phyloP scores from a whole-genome alignment of 2,113 vertebrate genomes.

The Bujurquina vittata region DNA sequence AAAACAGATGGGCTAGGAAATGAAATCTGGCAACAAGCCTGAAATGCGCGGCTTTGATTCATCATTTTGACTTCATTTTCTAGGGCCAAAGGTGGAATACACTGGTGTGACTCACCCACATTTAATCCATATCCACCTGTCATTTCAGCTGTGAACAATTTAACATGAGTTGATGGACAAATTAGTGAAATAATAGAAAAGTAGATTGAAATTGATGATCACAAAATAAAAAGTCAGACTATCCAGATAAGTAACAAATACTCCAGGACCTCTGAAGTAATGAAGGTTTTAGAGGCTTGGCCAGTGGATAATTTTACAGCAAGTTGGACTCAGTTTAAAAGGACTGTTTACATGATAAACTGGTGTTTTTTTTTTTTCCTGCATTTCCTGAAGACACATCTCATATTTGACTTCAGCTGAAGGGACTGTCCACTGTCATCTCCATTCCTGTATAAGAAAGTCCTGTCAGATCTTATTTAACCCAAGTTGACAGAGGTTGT shows the following conservation, averaged over 20 bases:
- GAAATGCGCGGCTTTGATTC: slow-evolving; percentile 45
- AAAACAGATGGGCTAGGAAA: slow-evolving; percentile 66
- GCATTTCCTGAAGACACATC: background rate
- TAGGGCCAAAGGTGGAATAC: slow-evolving; percentile 13
- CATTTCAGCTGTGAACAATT: background rate
- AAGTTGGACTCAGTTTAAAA: slow-evolving; percentile 3
- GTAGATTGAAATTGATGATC: background rate
- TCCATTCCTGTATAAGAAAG: background rate
- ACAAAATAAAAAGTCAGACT: background rate
- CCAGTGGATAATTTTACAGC: background rate
- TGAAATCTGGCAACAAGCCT: slow-evolving; percentile 47
- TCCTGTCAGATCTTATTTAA: background rate
- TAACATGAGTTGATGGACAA: background rate
- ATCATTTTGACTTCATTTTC: slow-evolving; percentile 47
- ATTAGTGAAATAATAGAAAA: background rate
- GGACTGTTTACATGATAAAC: background rate
- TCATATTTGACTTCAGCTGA: background rate
- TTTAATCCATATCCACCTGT: background rate
- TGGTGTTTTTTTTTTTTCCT: background rate
- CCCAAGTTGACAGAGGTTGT: slow-evolving; percentile 39
- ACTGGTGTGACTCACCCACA: background rate
- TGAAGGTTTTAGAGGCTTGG: background rate
- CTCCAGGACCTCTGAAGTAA: background rate
- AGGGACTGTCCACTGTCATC: no score
- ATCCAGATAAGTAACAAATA: background rate